Evolutionary conservation across 2,797 vertebrate genomes (phyloP).

Genomic region (Cryptoblepharus egeriae): DNA sequence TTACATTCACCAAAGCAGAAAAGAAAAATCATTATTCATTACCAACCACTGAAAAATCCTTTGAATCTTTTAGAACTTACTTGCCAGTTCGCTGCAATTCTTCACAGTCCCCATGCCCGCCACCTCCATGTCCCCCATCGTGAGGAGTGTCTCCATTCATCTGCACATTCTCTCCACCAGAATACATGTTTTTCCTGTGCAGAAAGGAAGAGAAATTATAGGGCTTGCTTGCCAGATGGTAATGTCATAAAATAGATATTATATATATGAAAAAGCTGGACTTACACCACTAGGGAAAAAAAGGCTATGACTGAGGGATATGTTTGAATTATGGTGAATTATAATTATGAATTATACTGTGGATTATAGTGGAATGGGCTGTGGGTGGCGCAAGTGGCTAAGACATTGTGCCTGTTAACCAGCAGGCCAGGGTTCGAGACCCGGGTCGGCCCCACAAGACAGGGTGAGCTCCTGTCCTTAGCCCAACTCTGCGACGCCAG

Average conservation of each 20-base stretch:
- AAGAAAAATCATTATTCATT: rapidly evolving
- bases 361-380: too few relatives aligned
- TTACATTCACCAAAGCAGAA: slow-evolving; percentile 3
- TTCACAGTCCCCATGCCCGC: slow-evolving; percentile 87
- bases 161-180: slow-evolving; percentile 89
- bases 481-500: too few relatives aligned
- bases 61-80: slow-evolving; percentile 68
- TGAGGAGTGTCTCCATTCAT: slow-evolving; percentile 95
- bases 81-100: slow-evolving; percentile 92
- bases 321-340: too few relatives aligned
- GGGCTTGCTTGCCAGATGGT: rapidly evolving
- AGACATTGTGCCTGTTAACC: too few relatives aligned
- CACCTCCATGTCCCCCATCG: slow-evolving; percentile 86
- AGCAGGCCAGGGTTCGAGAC: too few relatives aligned
- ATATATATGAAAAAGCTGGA: background rate
- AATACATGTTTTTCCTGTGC: slow-evolving; percentile 94
- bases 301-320: too few relatives aligned
- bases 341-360: too few relatives aligned
- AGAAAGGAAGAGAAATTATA: slow-evolving; percentile 23
- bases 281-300: background rate
- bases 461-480: too few relatives aligned
- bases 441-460: too few relatives aligned
- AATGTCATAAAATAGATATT: too few relatives aligned
- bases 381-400: too few relatives aligned
- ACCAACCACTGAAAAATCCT: background rate